These are phyloP conservation scores for Bradypodion pumilum DNA, from an alignment of 2,797 vertebrate genomes.

Conservation along the genomic window DNA sequence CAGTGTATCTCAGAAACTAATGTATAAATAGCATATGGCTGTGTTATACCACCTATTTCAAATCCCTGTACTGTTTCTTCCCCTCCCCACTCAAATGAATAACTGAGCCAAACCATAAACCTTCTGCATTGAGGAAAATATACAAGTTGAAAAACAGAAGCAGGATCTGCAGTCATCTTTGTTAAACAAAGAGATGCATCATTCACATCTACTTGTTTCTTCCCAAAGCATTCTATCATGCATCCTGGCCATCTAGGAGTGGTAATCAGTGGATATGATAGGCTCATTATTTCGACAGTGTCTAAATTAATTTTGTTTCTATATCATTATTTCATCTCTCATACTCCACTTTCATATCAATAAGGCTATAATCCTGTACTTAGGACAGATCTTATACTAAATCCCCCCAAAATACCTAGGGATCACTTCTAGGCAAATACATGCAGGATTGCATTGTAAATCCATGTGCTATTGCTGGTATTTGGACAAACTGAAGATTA, in stretches of 20 bases:
- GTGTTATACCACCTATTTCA: constrained; percentile 81
- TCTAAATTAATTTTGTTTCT: constrained; percentile 39
- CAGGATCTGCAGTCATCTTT: constrained; percentile 54
- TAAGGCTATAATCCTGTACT: background rate
- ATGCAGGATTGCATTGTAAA: background rate
- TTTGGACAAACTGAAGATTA: constrained; percentile 19
- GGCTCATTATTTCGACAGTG: background rate
- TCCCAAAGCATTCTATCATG: constrained; percentile 17
- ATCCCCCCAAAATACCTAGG: background rate
- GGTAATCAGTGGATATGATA: constrained; percentile 34
- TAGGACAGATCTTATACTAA: background rate
- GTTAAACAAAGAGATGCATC: constrained; percentile 46
- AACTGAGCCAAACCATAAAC: constrained; percentile 76
- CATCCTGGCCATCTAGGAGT: background rate
- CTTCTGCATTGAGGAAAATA: constrained; percentile 62
- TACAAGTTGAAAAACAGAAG: constrained; percentile 71
- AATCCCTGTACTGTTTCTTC: constrained; percentile 71
- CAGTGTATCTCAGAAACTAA: constrained; percentile 82
- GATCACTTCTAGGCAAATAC: background rate
- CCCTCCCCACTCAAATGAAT: constrained; percentile 68
- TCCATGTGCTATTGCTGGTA: constrained; percentile 41
- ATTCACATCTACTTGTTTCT: background rate
- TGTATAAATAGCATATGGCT: constrained; percentile 83
- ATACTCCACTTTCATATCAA: constrained; percentile 46
- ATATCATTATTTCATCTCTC: background rate